Percentiles rank a stretch among this genome's conserved stretches.
phyloP scores from a whole-genome alignment of 2,888 invertebrate species.

The Agonum fuliginosum region DNA sequence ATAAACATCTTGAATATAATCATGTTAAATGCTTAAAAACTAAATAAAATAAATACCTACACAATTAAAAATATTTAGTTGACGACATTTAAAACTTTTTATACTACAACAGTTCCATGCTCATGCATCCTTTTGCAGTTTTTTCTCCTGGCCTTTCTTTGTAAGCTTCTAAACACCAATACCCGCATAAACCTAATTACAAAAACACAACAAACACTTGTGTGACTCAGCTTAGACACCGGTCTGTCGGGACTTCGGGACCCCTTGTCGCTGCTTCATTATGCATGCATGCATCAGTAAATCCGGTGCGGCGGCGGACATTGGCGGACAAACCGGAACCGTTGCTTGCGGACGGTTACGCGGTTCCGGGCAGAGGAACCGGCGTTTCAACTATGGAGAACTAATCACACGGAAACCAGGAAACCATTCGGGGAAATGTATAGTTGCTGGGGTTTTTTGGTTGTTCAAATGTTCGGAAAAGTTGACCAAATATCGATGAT shows the following conservation, averaged over 20 bases:
- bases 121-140: too few species aligned
- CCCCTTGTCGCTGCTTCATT: conserved; percentile 17
- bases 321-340: neutral
- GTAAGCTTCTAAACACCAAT: neutral
- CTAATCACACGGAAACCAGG: conserved; percentile 52
- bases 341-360: conserved; percentile 23
- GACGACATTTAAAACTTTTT: too few species aligned
- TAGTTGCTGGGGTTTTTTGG: too few species aligned
- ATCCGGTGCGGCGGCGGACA: conserved; percentile 28
- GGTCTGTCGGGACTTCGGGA: neutral
- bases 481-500: too few species aligned
- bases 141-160: too few species aligned
- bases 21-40: too few species aligned
- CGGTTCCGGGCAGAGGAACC: conserved; percentile 2
- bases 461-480: too few species aligned
- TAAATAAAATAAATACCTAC: too few species aligned
- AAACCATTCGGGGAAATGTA: too few species aligned
- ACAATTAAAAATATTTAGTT: too few species aligned
- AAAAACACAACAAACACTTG: conserved; percentile 2
- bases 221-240: conserved; percentile 16
- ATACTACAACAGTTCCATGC: too few species aligned
- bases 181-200: neutral
- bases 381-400: conserved; percentile 38
- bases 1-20: too few species aligned
- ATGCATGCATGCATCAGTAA: conserved; percentile 43